phyloP scores from a whole-genome alignment of 2,797 vertebrate genomes.

The Lophius americanus region DNA sequence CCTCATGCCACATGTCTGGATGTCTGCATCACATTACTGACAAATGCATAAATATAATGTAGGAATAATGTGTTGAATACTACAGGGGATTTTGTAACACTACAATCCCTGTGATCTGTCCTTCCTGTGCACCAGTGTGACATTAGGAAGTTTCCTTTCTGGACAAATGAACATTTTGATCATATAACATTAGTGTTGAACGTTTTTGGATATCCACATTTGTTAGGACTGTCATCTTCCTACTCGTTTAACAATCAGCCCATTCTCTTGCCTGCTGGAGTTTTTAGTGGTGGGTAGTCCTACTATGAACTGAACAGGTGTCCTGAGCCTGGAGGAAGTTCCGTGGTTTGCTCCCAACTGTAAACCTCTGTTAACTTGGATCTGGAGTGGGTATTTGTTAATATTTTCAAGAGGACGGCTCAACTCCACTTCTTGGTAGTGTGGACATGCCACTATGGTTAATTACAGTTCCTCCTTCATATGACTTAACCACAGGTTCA shows the following conservation, averaged over 20 bases:
- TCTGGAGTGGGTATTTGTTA: conserved; percentile 27
- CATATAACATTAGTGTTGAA: conserved; percentile 24
- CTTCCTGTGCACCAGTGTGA: conserved; percentile 45
- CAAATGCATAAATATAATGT: conserved; percentile 4
- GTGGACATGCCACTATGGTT: conserved; percentile 46
- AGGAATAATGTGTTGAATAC: conserved; percentile 6
- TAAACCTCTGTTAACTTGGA: conserved; percentile 52
- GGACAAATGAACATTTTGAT: conserved; percentile 34
- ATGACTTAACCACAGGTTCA: conserved; percentile 55
- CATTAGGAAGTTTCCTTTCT: conserved; percentile 35
- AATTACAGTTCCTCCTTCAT: conserved; percentile 65
- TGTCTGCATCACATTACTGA: background rate
- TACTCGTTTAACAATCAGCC: conserved; percentile 41
- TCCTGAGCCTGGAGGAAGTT: conserved; percentile 49
- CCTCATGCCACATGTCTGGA: conserved; percentile 6
- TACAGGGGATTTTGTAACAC: background rate
- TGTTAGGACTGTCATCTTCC: conserved; percentile 39
- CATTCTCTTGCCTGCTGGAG: conserved; percentile 62
- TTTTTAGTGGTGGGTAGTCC: conserved; percentile 45
- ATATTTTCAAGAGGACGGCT: conserved; percentile 44
- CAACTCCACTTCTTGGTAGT: conserved; percentile 35
- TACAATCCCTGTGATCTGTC: conserved; percentile 24
- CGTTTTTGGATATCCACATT: conserved; percentile 15
- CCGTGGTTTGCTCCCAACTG: conserved; percentile 36
- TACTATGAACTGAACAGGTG: conserved; percentile 68